phyloP scores from a whole-genome alignment of 1,140 invertebrate species.

The Drosophila santomea region DNA sequence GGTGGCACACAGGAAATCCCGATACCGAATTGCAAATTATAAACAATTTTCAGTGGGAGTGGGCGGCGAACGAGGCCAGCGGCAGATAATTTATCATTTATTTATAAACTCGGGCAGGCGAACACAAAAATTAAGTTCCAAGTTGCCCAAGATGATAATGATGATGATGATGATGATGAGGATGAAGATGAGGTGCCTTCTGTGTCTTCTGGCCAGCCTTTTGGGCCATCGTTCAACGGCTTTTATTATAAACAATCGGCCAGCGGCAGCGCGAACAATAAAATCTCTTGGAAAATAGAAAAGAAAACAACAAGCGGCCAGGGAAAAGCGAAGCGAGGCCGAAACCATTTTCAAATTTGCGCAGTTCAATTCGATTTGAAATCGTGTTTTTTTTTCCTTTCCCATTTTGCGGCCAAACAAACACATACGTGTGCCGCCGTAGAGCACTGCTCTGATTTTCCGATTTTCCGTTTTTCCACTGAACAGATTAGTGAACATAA shows the following conservation, averaged over 20 bases:
- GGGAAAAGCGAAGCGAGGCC: conserved; percentile 22
- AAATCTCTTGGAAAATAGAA: conserved; percentile 56
- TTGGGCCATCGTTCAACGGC: conserved; percentile 49
- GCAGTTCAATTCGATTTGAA: conserved; percentile 60
- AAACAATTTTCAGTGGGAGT: conserved; percentile 19
- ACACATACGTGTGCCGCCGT: conserved; percentile 2
- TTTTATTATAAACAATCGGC: conserved; percentile 72
- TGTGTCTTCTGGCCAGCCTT: conserved; percentile 38
- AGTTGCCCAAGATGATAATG: conserved; percentile 56
- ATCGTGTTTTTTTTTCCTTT: not conserved
- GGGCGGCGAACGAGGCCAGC: conserved; percentile 30
- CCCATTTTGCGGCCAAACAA: conserved; percentile 27
- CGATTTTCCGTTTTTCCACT: conserved; percentile 22
- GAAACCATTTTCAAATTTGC: conserved; percentile 59
- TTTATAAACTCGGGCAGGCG: conserved; percentile 58
- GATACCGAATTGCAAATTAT: conserved; percentile 21
- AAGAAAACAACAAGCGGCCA: conserved; percentile 31
- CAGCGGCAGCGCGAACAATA: conserved; percentile 50
- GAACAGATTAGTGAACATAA: conserved; percentile 34
- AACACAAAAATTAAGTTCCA: conserved; percentile 56
- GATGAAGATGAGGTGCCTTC: too few relatives aligned
- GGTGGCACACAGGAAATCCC: conserved; percentile 23
- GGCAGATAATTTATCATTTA: conserved; percentile 77
- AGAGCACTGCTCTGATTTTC: not conserved
- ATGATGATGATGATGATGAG: conserved; percentile 19